These are phyloP conservation scores for Pseudomyrmex concolor DNA, from an alignment of 1,140 invertebrate genomes.

Conservation along the genomic window DNA sequence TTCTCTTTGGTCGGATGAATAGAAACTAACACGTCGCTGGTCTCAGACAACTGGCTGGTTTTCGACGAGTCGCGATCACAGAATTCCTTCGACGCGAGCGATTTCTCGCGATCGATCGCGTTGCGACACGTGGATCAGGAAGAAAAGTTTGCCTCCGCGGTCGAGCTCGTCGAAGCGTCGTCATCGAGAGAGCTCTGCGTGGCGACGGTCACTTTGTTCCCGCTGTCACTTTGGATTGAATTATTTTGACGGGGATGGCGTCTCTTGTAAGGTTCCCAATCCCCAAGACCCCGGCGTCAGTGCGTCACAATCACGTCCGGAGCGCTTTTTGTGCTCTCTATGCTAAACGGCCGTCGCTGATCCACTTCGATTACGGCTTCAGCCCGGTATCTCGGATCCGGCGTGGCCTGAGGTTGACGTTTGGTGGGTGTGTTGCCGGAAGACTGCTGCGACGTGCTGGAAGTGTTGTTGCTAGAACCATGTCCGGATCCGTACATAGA, in stretches of 20 bases:
- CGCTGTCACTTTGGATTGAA: constrained; percentile 6
- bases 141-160: constrained; percentile 72
- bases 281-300: constrained; percentile 87
- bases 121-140: constrained; percentile 78
- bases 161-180: constrained; percentile 76
- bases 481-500: constrained; percentile 74
- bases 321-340: constrained; percentile 92
- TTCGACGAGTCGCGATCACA: constrained; percentile 25
- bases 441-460: constrained; percentile 67
- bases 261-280: constrained; percentile 87
- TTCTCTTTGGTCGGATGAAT: neutral
- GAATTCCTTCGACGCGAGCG: neutral
- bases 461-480: constrained; percentile 72
- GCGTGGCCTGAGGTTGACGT: constrained; percentile 19
- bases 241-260: constrained; percentile 84
- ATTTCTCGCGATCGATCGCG: constrained; percentile 53
- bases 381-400: constrained; percentile 86
- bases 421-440: constrained; percentile 51
- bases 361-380: constrained; percentile 89
- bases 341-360: constrained; percentile 88
- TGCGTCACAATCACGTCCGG: constrained; percentile 94
- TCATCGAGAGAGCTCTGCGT: constrained; percentile 82
- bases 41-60: neutral
- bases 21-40: neutral
- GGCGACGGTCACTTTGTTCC: constrained; percentile 75